Evolutionary conservation across 2,113 vertebrate genomes (phyloP).

Genomic region (Chionis minor): DNA sequence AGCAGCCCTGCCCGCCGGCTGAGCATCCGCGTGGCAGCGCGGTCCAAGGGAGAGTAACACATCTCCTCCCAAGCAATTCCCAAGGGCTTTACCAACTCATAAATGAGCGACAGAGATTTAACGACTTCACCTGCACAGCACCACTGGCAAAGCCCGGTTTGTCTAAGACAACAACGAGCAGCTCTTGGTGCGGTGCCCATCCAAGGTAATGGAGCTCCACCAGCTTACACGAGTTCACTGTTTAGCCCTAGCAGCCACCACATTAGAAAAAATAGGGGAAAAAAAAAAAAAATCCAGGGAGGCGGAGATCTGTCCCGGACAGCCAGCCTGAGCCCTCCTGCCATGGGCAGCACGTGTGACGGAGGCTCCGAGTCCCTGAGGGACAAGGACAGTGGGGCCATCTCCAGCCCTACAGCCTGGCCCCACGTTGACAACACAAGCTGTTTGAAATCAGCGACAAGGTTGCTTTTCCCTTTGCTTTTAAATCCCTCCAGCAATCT

Average conservation of each 20-base stretch:
- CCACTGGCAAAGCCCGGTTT: not conserved
- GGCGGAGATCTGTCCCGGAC: not conserved
- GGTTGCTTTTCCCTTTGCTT: not conserved
- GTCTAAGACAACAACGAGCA: not conserved
- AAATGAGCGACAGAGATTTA: not conserved
- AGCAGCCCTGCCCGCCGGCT: not conserved
- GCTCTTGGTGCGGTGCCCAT: not conserved
- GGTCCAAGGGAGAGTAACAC: not conserved
- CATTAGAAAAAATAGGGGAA: not conserved
- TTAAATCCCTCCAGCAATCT: not conserved
- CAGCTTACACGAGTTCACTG: not conserved
- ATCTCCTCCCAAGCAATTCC: not conserved
- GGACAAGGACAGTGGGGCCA: not conserved
- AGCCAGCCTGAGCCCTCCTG: not conserved
- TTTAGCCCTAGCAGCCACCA: not conserved
- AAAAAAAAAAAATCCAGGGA: not conserved
- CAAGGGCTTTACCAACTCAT: not conserved
- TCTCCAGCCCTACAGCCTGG: not conserved
- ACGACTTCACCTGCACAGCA: not conserved
- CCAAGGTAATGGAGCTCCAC: not conserved
- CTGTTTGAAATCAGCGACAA: not conserved
- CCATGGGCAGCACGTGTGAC: fast-evolving
- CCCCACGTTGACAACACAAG: not conserved
- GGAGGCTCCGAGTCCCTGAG: not conserved
- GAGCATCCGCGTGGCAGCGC: not conserved